Base-by-base conservation (phyloP, 2,797 vertebrate species). In the Phylloscopus collybita region DNA sequence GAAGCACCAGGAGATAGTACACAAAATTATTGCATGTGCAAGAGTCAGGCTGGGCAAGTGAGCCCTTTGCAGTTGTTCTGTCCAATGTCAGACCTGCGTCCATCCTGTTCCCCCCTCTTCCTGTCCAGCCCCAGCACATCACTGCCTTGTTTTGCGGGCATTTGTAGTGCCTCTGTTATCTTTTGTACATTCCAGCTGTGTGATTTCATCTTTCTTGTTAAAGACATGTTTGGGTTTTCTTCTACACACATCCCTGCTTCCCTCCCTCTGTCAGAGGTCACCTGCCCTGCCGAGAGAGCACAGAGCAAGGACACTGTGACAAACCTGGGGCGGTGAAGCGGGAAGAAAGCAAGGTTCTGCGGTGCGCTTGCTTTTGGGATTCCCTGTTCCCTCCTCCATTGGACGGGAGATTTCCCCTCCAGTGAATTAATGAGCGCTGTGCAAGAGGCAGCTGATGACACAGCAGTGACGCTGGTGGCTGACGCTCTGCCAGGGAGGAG, bases 91-190 rank as follows among this genome's bases (percentile, higher is more conserved):
- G 30, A 36, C 34, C 36, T 23, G 23, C 54, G 36, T 27, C 59
- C 38, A 1, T 73, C 32, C 61, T 22, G 0, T 40, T 71, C 16
- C 51, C 23, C 26, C 10, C 34, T 38, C 42, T 38, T 62, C 56
- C 56, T 15, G 2, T 32, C 6, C 50, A 32, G 44, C 53, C 23
- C 6, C 0, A n/a, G 27, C 0, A 0, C 26, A 7, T 72, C 59
- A 53, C 34, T 30, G 26, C 22, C 1, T 25, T 54, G 17, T 26
- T 83, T 25, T 36, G 13, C 56, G 13, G 62, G 42, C 23, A 27
- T 67, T 34, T 25, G 11, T 25, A 42, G 34, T 1, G 1, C 62
- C 10, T 54, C 20, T 45, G 5, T 42, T 67, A 9, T 36, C 40
- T 66, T 75, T 50, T 54, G 17, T 60, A 75, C 4, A 1, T 45